Base-by-base conservation (phyloP, 2,888 invertebrate genomes). In the Aphidius colemani region DNA sequence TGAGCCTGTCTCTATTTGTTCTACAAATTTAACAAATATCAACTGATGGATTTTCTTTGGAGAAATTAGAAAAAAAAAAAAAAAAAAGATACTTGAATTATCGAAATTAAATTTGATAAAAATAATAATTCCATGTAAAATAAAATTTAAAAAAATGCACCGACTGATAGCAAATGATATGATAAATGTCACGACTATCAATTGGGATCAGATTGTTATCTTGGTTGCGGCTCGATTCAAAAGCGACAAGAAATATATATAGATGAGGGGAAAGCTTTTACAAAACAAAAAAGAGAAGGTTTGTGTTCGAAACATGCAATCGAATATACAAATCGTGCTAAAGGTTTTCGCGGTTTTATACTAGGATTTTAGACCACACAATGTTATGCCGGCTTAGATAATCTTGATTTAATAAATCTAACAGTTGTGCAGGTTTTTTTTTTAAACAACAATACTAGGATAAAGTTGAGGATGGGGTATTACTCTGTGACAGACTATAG, bases 381-480 rank as follows among this genome's bases (percentile, higher is more conserved):
- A 78, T 77, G 76, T 77, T 75, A 77, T 75, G 30, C 30, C 75
- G 78, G 78, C 75, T 80, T 78, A 78, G 79, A 81, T 82, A 82
- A 82, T 82, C 82, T 82, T 78, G 81, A 82, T 82, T 82, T 82
- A 82, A 82, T 82, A 81, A 82, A 82, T 82, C 82, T 80, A 81
- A 82, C 82, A 82, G 80, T 81, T 81, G 81, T 75, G 78, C 76
- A 72, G 58, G 49, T 63, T 57, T 56, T 48, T 57, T 57, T 57
- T 46, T 61, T 30, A 5, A 30, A 30, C 30, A 30, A 30, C 30
- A 30, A 30, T 30, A 30, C 30, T 30, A 30, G 30, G 30, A 30
- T 30, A 3, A 30, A 30, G 30, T 30, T 53, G 62, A 46, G 46
- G 53, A 39, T 45, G 60, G 59, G 55, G 61, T 51, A 55, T 18